phyloP scores from a whole-genome alignment of 2,888 invertebrate species.

The Drosophila differens region DNA sequence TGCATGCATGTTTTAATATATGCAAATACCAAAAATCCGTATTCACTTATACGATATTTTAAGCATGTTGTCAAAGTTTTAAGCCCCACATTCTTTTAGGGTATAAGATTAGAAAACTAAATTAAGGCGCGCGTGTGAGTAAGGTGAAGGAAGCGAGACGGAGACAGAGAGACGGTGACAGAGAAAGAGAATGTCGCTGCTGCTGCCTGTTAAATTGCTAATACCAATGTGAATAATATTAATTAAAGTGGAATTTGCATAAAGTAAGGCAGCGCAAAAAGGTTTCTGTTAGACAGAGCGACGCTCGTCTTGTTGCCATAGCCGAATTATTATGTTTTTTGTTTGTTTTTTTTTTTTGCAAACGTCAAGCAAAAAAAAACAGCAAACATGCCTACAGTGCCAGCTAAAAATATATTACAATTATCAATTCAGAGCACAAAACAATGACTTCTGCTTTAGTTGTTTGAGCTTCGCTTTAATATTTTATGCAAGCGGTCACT shows the following conservation, averaged over 20 bases:
- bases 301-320: constrained; percentile 46
- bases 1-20: not conserved
- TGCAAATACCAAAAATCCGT: not conserved
- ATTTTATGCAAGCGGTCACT: not conserved
- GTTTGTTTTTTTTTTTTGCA: not conserved
- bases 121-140: constrained; percentile 68
- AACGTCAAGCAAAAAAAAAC: not conserved
- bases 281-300: constrained; percentile 78
- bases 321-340: not conserved
- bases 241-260: constrained; percentile 82
- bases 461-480: not conserved
- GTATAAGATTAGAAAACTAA: constrained; percentile 67
- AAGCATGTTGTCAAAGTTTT: not conserved
- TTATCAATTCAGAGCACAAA: not conserved
- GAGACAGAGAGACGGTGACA: constrained; percentile 20
- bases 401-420: not conserved
- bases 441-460: not conserved
- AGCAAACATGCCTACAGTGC: not conserved
- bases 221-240: constrained; percentile 64
- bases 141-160: constrained; percentile 41
- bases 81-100: constrained; percentile 20
- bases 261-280: constrained; percentile 62
- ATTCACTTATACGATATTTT: not conserved
- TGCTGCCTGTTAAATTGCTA: constrained; percentile 45
- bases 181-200: constrained; percentile 56